Conservation (phyloP, 2,797 vertebrate genomes). For the Australoheros facetus region DNA sequence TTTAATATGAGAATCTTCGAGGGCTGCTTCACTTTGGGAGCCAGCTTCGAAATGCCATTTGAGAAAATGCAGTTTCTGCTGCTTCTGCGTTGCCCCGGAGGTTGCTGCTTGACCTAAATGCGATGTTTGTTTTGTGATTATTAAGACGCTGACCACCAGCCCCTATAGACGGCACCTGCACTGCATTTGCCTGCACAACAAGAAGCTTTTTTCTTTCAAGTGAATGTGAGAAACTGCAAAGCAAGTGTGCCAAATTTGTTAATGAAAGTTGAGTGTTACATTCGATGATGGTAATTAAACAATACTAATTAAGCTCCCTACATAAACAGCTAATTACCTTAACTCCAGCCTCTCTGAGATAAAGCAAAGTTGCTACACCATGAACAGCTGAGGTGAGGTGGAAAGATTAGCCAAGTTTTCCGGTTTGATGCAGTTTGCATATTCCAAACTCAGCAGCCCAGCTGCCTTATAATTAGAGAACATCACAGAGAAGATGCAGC, state of each 20-base stretch:
- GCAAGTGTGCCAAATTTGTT: constrained; percentile 45
- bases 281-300: constrained; percentile 77
- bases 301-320: constrained; percentile 72
- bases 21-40: background rate
- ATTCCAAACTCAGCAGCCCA: constrained; percentile 48
- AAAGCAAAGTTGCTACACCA: constrained; percentile 48
- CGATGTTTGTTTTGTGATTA: constrained; percentile 4
- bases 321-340: constrained; percentile 73
- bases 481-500: constrained; percentile 64
- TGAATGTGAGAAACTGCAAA: constrained; percentile 52
- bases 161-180: background rate
- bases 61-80: background rate
- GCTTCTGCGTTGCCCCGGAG: background rate
- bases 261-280: constrained; percentile 55
- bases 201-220: constrained; percentile 8
- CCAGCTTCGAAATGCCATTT: background rate
- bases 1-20: background rate
- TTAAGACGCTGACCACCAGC: background rate
- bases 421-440: constrained; percentile 51
- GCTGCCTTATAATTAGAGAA: constrained; percentile 67
- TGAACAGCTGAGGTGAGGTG: constrained; percentile 45
- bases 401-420: constrained; percentile 48
- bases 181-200: background rate
- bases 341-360: constrained; percentile 51
- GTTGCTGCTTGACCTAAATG: background rate